These are phyloP conservation scores for Corythornis vintsioides DNA, from an alignment of 2,113 vertebrate species.

Conservation along the genomic window DNA sequence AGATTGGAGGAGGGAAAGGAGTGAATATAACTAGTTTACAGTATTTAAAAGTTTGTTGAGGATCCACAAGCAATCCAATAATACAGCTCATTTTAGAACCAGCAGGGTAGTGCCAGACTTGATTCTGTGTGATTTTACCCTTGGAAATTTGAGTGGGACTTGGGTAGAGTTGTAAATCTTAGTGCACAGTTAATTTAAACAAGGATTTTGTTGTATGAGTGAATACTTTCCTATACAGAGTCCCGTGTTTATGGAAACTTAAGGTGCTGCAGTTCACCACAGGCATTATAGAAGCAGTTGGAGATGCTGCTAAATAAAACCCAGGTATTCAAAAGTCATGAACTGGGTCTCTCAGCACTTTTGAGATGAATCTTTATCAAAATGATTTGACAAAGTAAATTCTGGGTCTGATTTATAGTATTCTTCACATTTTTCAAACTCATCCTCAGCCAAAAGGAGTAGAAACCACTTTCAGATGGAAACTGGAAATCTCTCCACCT, in stretches of 20 bases:
- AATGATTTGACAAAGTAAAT: neutral
- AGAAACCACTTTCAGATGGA: neutral
- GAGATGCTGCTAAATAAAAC: neutral
- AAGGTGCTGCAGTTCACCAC: neutral
- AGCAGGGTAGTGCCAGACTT: neutral
- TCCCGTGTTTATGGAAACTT: neutral
- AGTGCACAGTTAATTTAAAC: neutral
- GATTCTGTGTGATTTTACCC: neutral
- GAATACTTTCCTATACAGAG: neutral
- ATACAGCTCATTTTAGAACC: neutral
- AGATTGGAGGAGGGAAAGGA: neutral
- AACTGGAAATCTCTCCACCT: neutral
- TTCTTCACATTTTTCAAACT: neutral
- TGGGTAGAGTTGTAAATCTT: neutral
- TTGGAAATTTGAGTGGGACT: neutral
- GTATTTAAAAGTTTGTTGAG: neutral
- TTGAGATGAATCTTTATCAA: neutral
- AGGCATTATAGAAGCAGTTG: neutral
- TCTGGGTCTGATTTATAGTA: neutral
- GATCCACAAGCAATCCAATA: neutral
- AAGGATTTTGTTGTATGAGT: neutral
- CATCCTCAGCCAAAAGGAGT: neutral
- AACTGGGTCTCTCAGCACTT: neutral
- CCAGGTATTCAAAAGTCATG: neutral
- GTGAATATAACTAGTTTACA: neutral